Percentiles rank a stretch among this genome's conserved stretches.
Conservation (phyloP, 2,888 invertebrate genomes). For the Hypomecis punctinalis region DNA sequence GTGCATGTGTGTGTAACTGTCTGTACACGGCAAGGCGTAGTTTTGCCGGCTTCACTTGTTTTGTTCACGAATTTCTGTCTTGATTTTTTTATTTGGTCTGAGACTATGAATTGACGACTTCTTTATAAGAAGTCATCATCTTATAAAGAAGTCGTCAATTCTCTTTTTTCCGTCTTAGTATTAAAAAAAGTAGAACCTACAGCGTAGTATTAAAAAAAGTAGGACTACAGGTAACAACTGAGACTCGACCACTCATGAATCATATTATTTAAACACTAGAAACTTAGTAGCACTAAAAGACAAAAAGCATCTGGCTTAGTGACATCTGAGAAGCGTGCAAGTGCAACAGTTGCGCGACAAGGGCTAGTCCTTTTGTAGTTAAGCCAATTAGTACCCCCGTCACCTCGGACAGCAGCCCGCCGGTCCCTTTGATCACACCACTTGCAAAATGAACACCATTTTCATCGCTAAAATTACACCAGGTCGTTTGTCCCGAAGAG, state of each 20-base stretch:
- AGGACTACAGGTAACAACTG: too few relatives aligned
- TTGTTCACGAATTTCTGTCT: too few relatives aligned
- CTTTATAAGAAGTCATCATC: not conserved
- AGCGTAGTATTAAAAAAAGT: too few relatives aligned
- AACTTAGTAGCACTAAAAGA: slow-evolving; percentile 8
- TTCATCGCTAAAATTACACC: slow-evolving; percentile 68
- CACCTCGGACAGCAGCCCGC: slow-evolving; percentile 65
- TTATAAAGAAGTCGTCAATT: not conserved
- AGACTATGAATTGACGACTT: too few relatives aligned
- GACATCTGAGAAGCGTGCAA: slow-evolving; percentile 47
- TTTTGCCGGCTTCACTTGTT: too few relatives aligned
- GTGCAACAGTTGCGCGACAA: slow-evolving; percentile 51
- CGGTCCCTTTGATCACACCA: slow-evolving; percentile 71
- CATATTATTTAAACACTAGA: not conserved
- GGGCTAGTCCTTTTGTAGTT: slow-evolving; percentile 64
- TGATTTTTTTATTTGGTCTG: too few relatives aligned
- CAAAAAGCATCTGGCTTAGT: slow-evolving; percentile 44
- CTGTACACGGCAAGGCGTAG: too few relatives aligned
- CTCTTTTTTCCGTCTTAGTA: not conserved
- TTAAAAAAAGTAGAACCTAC: too few relatives aligned
- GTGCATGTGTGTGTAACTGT: too few relatives aligned
- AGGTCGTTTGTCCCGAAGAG: slow-evolving; percentile 60
- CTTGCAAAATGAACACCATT: slow-evolving; percentile 71
- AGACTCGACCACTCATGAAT: not conserved
- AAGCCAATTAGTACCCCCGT: slow-evolving; percentile 74